Conservation (phyloP, 2,888 invertebrate genomes). For the Lasioglossum leucozonium region DNA sequence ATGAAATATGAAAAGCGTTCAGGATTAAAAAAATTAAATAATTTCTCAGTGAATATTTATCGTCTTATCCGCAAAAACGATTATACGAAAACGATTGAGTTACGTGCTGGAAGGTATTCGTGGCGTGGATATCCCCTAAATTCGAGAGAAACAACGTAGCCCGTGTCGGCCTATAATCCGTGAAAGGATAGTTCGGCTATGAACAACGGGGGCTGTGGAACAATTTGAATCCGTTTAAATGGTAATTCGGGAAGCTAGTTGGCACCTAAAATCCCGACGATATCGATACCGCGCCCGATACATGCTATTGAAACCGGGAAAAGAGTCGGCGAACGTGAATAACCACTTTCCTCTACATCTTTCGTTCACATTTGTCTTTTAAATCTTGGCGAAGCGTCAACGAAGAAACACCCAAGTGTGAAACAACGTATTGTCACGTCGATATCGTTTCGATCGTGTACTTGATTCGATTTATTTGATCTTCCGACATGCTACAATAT, state of each 20-base stretch:
- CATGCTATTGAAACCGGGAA: slow-evolving; percentile 40
- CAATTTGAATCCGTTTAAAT: slow-evolving; percentile 71
- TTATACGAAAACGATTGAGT: neutral
- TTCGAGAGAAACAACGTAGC: slow-evolving; percentile 45
- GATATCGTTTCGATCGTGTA: neutral
- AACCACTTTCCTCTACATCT: slow-evolving; percentile 3
- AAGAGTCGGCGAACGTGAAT: neutral
- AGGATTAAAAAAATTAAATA: neutral
- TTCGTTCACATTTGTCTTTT: neutral
- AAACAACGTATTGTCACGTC: neutral
- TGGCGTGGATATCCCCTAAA: slow-evolving; percentile 55
- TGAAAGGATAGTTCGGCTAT: slow-evolving; percentile 56
- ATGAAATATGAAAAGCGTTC: neutral
- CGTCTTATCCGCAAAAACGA: neutral
- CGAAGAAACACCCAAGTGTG: neutral
- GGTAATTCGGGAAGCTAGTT: slow-evolving; percentile 68
- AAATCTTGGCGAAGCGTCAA: neutral
- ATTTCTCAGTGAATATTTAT: too few relatives aligned
- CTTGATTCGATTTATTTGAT: neutral
- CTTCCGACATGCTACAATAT: neutral
- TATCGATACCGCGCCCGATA: slow-evolving; percentile 46
- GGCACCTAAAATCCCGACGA: slow-evolving; percentile 51
- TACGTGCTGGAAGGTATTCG: slow-evolving; percentile 35
- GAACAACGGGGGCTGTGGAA: slow-evolving; percentile 61
- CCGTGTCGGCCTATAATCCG: slow-evolving; percentile 63